Evolutionary conservation across 1,140 invertebrate genomes (phyloP).

Genomic region (Drosophila littoralis): DNA sequence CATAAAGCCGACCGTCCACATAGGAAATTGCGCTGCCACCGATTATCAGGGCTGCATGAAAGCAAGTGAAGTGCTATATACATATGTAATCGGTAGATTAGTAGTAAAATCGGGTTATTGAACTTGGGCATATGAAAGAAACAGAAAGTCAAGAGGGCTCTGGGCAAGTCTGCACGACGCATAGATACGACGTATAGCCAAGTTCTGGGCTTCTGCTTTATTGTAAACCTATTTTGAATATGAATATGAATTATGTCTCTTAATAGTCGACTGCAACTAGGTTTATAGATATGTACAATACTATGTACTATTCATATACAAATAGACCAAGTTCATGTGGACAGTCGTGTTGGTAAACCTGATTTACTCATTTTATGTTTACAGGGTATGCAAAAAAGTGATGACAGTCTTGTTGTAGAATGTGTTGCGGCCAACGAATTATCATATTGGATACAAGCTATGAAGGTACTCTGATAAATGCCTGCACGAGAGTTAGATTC

Average conservation of each 20-base stretch:
- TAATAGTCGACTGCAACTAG: no score
- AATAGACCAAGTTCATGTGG: neutral
- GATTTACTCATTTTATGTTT: neutral
- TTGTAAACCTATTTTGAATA: no score
- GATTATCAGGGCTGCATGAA: constrained; percentile 62
- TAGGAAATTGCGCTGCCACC: constrained; percentile 68
- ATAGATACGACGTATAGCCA: neutral
- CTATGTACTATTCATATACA: neutral
- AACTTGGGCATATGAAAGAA: no score
- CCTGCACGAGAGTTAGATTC: no score
- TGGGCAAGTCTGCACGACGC: constrained; percentile 1
- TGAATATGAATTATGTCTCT: no score
- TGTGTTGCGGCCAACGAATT: neutral
- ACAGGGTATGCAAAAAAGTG: neutral
- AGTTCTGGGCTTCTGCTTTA: neutral
- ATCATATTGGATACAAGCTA: no score
- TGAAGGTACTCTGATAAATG: no score
- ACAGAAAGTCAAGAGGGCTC: neutral
- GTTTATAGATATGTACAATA: no score
- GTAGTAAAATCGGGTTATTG: neutral
- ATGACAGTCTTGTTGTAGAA: neutral
- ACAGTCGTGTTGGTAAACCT: no score
- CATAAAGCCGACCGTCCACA: constrained; percentile 52
- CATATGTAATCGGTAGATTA: constrained; percentile 13
- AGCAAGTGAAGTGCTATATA: constrained; percentile 7